Evolutionary conservation across 2,113 vertebrate species (phyloP).

Genomic region (Loxodonta africana): DNA sequence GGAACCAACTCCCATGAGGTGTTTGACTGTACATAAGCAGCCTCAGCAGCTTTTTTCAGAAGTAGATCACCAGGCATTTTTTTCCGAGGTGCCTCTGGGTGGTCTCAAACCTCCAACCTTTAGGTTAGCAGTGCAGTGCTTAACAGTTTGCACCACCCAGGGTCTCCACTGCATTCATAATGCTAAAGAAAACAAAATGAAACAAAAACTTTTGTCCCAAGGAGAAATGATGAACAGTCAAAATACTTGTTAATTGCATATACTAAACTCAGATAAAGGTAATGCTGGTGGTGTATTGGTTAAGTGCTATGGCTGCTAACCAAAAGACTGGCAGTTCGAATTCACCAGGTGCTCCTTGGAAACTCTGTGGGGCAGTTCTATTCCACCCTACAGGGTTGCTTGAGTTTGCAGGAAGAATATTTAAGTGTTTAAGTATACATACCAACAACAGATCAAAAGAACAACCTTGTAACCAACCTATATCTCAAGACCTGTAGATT

Average conservation of each 20-base stretch:
- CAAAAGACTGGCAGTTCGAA: too few species aligned
- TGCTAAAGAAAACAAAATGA: constrained; percentile 20
- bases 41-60: background rate
- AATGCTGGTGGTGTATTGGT: too few species aligned
- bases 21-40: background rate
- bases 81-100: background rate
- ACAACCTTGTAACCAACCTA: background rate
- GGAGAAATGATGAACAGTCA: constrained; percentile 45
- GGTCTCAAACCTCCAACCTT: background rate
- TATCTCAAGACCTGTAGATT: background rate
- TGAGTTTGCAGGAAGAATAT: constrained; percentile 17
- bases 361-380: too few species aligned
- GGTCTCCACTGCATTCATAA: background rate
- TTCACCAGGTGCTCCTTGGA: too few species aligned
- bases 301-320: too few species aligned
- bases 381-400: too few species aligned
- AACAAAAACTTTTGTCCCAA: background rate
- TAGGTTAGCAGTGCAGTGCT: background rate
- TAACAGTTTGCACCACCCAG: background rate
- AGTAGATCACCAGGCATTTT: background rate
- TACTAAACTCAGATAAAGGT: constrained; percentile 39
- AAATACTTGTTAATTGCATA: constrained; percentile 60
- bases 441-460: constrained; percentile 5
- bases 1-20: background rate
- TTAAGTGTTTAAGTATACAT: background rate